Evolutionary conservation across 2,797 vertebrate species (phyloP).

Genomic region (Antennarius maculatus): DNA sequence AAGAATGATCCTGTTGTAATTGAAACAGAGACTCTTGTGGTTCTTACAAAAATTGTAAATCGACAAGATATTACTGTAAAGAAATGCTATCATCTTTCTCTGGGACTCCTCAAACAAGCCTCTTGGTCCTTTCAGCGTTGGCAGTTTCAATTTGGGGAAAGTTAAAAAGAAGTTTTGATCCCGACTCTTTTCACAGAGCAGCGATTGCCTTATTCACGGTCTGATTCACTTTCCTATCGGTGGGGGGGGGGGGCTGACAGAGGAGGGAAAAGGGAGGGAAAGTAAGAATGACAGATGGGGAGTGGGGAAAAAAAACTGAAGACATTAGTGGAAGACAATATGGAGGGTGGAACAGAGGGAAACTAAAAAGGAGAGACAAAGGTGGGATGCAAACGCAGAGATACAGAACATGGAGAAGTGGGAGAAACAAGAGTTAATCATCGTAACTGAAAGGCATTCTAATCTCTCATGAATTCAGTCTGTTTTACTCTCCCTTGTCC

Average conservation of each 20-base stretch:
- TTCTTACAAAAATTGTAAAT: not conserved
- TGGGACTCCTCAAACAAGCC: constrained; percentile 6
- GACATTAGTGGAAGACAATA: constrained; percentile 33
- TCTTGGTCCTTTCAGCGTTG: constrained; percentile 6
- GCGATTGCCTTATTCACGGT: constrained; percentile 36
- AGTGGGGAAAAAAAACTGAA: constrained; percentile 4
- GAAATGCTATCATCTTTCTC: constrained; percentile 17
- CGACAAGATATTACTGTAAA: constrained; percentile 17
- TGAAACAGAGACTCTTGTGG: not conserved
- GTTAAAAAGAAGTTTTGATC: constrained; percentile 10
- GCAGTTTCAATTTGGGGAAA: constrained; percentile 37
- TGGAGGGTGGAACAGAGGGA: not conserved
- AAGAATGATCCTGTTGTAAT: not conserved
- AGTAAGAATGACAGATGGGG: constrained; percentile 8
- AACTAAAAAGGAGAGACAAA: constrained; percentile 3
- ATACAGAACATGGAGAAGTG: not conserved
- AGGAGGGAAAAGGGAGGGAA: constrained; percentile 2
- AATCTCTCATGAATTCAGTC: constrained; percentile 17
- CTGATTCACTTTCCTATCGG: constrained; percentile 43
- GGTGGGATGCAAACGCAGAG: constrained; percentile 3
- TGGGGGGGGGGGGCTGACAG: constrained; percentile 5
- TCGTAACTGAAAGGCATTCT: constrained; percentile 10
- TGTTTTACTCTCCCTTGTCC: not conserved
- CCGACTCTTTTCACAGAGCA: constrained; percentile 6
- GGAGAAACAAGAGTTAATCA: constrained; percentile 11